A percentile compares a stretch with the other conserved stretches of the same genome.
Conservation (phyloP, 2,797 vertebrate genomes). For the Melopsittacus undulatus region DNA sequence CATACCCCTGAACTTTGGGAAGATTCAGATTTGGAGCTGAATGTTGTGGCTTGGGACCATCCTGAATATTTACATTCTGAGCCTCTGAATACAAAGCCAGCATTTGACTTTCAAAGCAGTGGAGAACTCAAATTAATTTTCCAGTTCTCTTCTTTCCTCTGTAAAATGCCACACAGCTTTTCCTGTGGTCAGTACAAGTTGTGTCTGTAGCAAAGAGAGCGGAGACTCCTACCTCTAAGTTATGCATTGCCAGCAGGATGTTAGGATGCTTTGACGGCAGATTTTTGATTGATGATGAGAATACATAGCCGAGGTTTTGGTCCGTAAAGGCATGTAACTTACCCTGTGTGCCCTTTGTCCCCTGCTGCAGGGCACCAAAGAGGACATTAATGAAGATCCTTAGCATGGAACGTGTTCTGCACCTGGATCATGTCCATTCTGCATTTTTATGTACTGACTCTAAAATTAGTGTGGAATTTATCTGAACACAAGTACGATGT, state of each 20-base stretch:
- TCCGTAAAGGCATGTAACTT: neutral
- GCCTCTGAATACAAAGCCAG: neutral
- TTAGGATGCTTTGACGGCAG: neutral
- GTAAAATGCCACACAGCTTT: neutral
- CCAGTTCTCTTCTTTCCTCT: neutral
- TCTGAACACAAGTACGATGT: neutral
- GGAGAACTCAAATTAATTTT: neutral
- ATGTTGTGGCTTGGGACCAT: neutral
- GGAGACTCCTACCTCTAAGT: neutral
- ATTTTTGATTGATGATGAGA: neutral
- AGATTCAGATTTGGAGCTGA: neutral
- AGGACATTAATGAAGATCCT: neutral
- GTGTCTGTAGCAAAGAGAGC: neutral
- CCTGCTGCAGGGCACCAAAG: neutral
- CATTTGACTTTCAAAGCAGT: neutral
- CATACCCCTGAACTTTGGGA: neutral
- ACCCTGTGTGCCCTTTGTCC: neutral
- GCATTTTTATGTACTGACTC: neutral
- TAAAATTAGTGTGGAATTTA: neutral
- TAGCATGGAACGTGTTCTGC: neutral
- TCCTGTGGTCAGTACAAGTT: neutral
- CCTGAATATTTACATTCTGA: neutral
- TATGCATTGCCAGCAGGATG: neutral
- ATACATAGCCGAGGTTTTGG: neutral
- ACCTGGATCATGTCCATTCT: rapidly evolving